Evolutionary conservation across 2,888 invertebrate genomes (phyloP).

Genomic region (Andrena flavipes): DNA sequence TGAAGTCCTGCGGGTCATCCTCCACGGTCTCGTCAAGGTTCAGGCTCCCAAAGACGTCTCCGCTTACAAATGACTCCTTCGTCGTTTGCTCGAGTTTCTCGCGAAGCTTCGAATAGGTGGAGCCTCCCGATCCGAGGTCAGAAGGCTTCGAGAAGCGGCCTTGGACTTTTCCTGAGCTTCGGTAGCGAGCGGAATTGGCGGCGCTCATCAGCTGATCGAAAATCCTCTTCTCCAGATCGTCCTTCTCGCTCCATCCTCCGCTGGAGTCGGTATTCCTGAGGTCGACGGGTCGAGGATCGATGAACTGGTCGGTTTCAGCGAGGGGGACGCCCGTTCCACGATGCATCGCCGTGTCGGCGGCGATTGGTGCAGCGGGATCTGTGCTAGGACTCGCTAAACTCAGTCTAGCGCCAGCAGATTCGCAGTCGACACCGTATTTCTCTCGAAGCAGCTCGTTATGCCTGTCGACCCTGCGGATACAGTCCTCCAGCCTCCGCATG

Average conservation of each 20-base stretch:
- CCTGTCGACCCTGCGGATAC: conserved; percentile 71
- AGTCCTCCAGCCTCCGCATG: conserved; percentile 75
- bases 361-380: conserved; percentile 46
- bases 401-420: conserved; percentile 79
- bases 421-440: conserved; percentile 72
- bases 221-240: conserved; percentile 63
- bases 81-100: conserved; percentile 14
- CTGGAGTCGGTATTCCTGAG: not conserved
- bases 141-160: conserved; percentile 3
- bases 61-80: not conserved
- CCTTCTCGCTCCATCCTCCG: conserved; percentile 8
- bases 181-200: conserved; percentile 42
- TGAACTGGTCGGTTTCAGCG: not conserved
- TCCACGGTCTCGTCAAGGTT: conserved; percentile 2
- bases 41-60: conserved; percentile 10
- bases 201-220: conserved; percentile 65
- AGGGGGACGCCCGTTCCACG: not conserved
- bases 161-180: conserved; percentile 2
- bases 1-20: conserved; percentile 14
- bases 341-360: not conserved
- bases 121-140: conserved; percentile 32
- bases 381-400: conserved; percentile 74
- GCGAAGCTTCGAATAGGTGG: conserved; percentile 44
- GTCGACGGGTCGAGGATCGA: not conserved
- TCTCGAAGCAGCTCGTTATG: conserved; percentile 74